Base-by-base conservation (phyloP, 2,113 vertebrate species). In the Psammodynastes pulverulentus region DNA sequence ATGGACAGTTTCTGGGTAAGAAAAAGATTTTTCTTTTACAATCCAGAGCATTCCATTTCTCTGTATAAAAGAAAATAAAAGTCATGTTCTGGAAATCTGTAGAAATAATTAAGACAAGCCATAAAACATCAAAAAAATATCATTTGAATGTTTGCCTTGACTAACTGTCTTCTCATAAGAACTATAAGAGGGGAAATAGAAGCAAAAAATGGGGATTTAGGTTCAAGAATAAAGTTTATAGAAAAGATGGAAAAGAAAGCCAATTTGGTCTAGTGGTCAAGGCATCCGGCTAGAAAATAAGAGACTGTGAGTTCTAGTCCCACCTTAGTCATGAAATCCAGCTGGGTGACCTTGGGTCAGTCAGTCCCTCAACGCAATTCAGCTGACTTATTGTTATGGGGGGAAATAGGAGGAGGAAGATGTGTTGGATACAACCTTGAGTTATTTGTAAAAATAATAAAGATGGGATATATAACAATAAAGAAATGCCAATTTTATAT, bases 1-100 rank as follows among this genome's bases (percentile, higher is more conserved):
- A 95, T 89, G 92, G 94, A 92, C 95, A 94, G 95, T 95, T 96
- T 96, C 95, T 95, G 93, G 79, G 90, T 95, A 95, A 93, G 21
- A 26, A 62, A 94, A 58, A 95, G 95, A 94, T 87, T 67, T 79
- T 96, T 94, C 93, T 89, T 95, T 91, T 96, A 93, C 87, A 91
- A 90, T 39, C 92, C 92, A 92, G 90, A 94, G 94, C 94, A 93
- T 89, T 62, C 92, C 91, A 94, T 51, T 85, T 90, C 93, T 91
- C 89, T 62, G 91, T 90, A 89, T 87, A 89, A 95, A 96, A 92
- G 52, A 88, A 89, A 95, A 79, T 79, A 79, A 93, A 93, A 49
- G 24, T 54, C 93, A 89, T 51, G 51, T 53, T 56, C 52, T 91
- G 24, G 72, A 87, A 92, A 94, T 49, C 43, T 91, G 34, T 34